Evolutionary conservation across 2,797 vertebrate species (phyloP).

Genomic region (Phrynocephalus forsythii): DNA sequence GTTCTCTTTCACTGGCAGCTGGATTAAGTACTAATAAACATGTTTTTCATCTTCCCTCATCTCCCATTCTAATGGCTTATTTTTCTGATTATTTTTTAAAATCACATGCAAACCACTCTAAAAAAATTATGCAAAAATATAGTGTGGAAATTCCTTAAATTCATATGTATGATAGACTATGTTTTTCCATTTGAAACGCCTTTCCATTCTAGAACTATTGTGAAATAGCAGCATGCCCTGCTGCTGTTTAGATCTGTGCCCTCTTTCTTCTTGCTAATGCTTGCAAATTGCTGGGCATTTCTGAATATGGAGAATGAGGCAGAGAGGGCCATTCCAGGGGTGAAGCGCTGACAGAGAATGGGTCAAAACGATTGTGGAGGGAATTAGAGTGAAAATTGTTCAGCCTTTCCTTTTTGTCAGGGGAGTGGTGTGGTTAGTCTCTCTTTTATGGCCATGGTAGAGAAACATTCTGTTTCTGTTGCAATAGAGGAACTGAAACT

Average conservation of each 20-base stretch:
- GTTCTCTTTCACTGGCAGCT: too few relatives aligned
- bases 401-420: slow-evolving; percentile 46
- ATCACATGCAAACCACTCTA: not conserved
- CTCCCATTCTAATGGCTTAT: too few relatives aligned
- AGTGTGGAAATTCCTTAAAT: not conserved
- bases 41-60: too few relatives aligned
- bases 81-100: too few relatives aligned
- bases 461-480: slow-evolving; percentile 62
- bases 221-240: not conserved
- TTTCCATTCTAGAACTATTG: not conserved
- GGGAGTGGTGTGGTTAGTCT: slow-evolving; percentile 63
- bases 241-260: too few relatives aligned
- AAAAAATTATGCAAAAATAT: not conserved
- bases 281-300: slow-evolving; percentile 27
- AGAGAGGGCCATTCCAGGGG: slow-evolving; percentile 9
- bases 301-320: not conserved
- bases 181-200: slow-evolving; percentile 15
- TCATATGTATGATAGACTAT: too few relatives aligned
- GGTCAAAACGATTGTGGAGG: slow-evolving; percentile 42
- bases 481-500: slow-evolving; percentile 69
- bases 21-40: too few relatives aligned
- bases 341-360: slow-evolving; percentile 36
- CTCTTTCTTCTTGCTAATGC: slow-evolving; percentile 29
- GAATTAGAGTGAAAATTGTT: slow-evolving; percentile 54
- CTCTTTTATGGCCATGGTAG: slow-evolving; percentile 62